phyloP scores from a whole-genome alignment of 2,113 vertebrate species.

The Colossoma macropomum region DNA sequence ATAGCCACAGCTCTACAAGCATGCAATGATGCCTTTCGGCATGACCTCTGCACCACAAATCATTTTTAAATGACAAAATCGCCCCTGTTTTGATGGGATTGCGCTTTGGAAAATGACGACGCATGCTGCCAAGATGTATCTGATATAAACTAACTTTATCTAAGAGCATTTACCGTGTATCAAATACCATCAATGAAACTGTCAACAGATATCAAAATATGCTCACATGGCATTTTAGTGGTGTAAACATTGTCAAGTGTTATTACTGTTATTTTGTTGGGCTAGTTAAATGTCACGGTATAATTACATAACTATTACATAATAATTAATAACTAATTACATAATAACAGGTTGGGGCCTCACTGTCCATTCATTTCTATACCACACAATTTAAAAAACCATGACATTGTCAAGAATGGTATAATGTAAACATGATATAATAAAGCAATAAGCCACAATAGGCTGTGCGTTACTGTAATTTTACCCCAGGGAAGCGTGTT shows the following conservation, averaged over 20 bases:
- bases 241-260: neutral
- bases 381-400: too few relatives aligned
- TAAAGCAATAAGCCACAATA: too few relatives aligned
- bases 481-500: too few relatives aligned
- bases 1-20: neutral
- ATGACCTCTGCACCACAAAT: conserved; percentile 27
- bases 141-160: conserved; percentile 23
- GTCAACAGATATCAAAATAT: conserved; percentile 8
- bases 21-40: conserved; percentile 24
- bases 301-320: too few relatives aligned
- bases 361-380: too few relatives aligned
- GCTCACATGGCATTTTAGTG: neutral
- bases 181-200: conserved; percentile 21
- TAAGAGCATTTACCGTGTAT: conserved; percentile 7
- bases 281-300: too few relatives aligned
- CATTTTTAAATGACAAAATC: conserved; percentile 35
- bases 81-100: conserved; percentile 20
- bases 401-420: too few relatives aligned
- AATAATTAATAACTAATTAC: too few relatives aligned
- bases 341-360: too few relatives aligned
- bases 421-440: too few relatives aligned
- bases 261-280: too few relatives aligned
- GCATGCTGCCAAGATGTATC: neutral
- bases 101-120: neutral
- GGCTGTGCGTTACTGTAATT: too few relatives aligned